Evolutionary conservation across 2,797 vertebrate genomes (phyloP), one percentile per base, ranked within the genome.

Genomic region (Thripadectes ignobilis): DNA sequence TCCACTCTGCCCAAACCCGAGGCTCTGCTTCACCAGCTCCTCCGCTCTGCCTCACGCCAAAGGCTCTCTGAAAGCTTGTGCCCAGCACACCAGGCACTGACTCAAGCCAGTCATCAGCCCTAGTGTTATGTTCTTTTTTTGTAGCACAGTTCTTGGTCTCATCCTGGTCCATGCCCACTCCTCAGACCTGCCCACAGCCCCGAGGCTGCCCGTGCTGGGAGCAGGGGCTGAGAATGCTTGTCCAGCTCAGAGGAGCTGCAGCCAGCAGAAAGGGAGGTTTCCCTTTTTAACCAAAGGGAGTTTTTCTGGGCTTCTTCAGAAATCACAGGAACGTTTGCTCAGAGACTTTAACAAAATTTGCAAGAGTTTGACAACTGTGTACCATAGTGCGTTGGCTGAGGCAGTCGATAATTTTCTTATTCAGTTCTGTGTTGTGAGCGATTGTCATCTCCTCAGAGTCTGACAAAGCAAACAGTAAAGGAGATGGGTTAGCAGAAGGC

Each of bases 371-470:
- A 95, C 94, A 96, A 95, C 96, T 90, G 14, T 4, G 36, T 10
- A 3, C 80, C 22, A 12, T 9, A 6, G n/a, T n/a, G 96, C 96
- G 96, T 97, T 97, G 95, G 96, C 92, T 95, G 95, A 95, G 92
- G 89, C 94, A 75, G 92, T 58, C 12, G 94, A 76, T 88, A 66
- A 90, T 95, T 92, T 84, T 34, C 89, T 66, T 73, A 30, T 0
- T 94, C 82, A 59, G 36, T 27, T 94, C 88, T 66, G 39, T 90
- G 79, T 92, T 91, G 93, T 95, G 91, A 95, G 62, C 57, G 82
- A 72, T 55, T 93, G 96, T 96, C 94, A 67, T 48, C 52, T 92
- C 69, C 68, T 87, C 66, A 49, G 85, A 78, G 74, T 86, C 54
- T 79, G 59, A 73, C 62, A 93, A 95, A 90, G 90, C 88, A 95